A percentile compares a stretch with the other conserved stretches of the same genome.
Evolutionary conservation across 2,888 invertebrate genomes (phyloP).

Genomic region (Drepanosiphum platanoidis): DNA sequence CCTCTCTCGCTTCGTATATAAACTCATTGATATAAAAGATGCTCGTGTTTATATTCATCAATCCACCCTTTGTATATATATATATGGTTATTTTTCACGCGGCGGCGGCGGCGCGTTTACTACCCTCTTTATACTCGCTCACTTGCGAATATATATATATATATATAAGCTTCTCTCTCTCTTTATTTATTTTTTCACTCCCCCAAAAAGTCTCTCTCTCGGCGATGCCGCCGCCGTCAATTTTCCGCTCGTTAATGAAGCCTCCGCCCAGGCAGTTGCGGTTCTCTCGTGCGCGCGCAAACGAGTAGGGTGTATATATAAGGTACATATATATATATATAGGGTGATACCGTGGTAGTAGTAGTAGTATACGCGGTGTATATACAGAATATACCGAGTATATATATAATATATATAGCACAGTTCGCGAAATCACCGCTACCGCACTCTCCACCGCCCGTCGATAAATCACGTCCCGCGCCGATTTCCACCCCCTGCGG

Average conservation of each 20-base stretch:
- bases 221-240: slow-evolving; percentile 36
- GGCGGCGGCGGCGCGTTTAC: slow-evolving; percentile 39
- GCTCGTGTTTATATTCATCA: slow-evolving; percentile 62
- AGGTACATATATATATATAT: neutral
- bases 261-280: slow-evolving; percentile 60
- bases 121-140: slow-evolving; percentile 52
- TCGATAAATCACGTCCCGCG: slow-evolving; percentile 59
- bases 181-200: slow-evolving; percentile 54
- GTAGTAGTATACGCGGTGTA: too few relatives aligned
- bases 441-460: slow-evolving; percentile 46
- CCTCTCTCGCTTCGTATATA: neutral
- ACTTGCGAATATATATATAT: slow-evolving; percentile 1
- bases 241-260: slow-evolving; percentile 61
- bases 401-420: neutral
- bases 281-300: slow-evolving; percentile 49
- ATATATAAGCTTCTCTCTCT: slow-evolving; percentile 54
- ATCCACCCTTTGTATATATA: slow-evolving; percentile 37
- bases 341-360: slow-evolving; percentile 13
- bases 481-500: slow-evolving; percentile 43
- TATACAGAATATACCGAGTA: neutral
- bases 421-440: slow-evolving; percentile 59
- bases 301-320: slow-evolving; percentile 44
- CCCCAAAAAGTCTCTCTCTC: slow-evolving; percentile 53
- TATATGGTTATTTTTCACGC: slow-evolving; percentile 59
- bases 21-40: slow-evolving; percentile 59